phyloP scores from a whole-genome alignment of 2,888 invertebrate genomes.

The Parnassius orleans region DNA sequence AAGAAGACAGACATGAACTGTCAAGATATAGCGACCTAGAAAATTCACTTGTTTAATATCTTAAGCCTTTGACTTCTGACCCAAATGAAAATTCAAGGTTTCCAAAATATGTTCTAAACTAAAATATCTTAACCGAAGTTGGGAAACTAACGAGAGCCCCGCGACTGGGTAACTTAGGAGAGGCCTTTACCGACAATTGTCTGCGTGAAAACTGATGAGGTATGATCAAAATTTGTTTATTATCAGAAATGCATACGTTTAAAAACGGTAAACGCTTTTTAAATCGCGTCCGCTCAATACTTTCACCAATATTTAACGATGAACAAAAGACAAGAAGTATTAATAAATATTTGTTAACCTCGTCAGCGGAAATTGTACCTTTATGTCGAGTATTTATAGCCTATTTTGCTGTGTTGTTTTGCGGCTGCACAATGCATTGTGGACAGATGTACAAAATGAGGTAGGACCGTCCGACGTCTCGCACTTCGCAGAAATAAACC shows the following conservation, averaged over 20 bases:
- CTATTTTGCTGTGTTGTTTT: constrained; percentile 1
- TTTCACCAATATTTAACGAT: constrained; percentile 18
- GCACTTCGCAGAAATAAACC: constrained; percentile 50
- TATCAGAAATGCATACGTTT: not conserved
- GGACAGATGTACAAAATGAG: constrained; percentile 41
- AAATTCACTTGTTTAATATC: too few species aligned
- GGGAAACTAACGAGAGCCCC: too few species aligned
- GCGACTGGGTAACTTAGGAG: too few species aligned
- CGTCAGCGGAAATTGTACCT: constrained; percentile 1
- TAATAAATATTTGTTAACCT: constrained; percentile 13
- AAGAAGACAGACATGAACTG: too few species aligned
- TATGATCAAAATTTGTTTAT: too few species aligned
- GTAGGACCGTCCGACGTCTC: constrained; percentile 31
- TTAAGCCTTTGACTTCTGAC: too few species aligned
- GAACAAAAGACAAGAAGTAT: constrained; percentile 23
- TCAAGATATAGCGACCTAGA: too few species aligned
- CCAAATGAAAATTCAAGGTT: too few species aligned
- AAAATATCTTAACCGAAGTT: too few species aligned
- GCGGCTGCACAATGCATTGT: constrained; percentile 18
- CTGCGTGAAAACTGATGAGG: too few species aligned
- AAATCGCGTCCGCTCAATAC: constrained; percentile 14
- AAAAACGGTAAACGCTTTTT: not conserved
- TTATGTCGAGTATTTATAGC: not conserved
- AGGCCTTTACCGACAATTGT: too few species aligned
- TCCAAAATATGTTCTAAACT: too few species aligned